Conservation (phyloP, 1,140 invertebrate genomes). For the Drosophila orosa region DNA sequence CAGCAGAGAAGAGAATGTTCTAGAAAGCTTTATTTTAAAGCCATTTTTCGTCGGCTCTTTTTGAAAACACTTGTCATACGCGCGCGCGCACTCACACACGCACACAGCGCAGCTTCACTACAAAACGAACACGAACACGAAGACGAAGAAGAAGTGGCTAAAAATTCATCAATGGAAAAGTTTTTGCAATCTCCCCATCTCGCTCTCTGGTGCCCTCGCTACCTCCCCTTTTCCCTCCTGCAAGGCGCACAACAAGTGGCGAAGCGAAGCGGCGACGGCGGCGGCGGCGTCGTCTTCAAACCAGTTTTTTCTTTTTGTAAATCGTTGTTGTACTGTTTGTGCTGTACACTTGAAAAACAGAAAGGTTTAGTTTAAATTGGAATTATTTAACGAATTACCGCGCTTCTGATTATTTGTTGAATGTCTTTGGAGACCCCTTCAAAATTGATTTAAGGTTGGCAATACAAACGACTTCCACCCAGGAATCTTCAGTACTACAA, state of each 20-base stretch:
- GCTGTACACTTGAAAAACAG: constrained; percentile 6
- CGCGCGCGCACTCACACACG: background rate
- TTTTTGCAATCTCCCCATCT: constrained; percentile 69
- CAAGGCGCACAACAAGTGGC: constrained; percentile 46
- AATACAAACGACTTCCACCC: background rate
- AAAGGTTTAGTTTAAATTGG: background rate
- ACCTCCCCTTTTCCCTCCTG: constrained; percentile 15
- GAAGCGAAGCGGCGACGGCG: constrained; percentile 43
- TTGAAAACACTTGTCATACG: constrained; percentile 15
- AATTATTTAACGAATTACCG: background rate
- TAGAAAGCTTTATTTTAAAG: constrained; percentile 44
- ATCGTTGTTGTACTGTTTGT: constrained; percentile 34
- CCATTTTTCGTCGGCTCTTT: constrained; percentile 9
- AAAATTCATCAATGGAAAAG: constrained; percentile 81
- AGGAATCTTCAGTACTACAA: background rate
- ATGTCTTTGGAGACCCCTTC: background rate
- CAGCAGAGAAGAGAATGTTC: constrained; percentile 54
- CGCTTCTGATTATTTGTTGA: background rate
- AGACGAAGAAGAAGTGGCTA: constrained; percentile 25
- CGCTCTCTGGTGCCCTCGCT: constrained; percentile 30
- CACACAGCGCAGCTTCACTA: constrained; percentile 35
- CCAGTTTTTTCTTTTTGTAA: constrained; percentile 56
- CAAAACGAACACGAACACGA: constrained; percentile 14
- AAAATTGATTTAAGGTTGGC: background rate
- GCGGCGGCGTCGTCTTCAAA: constrained; percentile 66